Base-by-base conservation (phyloP, 2,888 invertebrate genomes). In the Linnaemya vulpina region DNA sequence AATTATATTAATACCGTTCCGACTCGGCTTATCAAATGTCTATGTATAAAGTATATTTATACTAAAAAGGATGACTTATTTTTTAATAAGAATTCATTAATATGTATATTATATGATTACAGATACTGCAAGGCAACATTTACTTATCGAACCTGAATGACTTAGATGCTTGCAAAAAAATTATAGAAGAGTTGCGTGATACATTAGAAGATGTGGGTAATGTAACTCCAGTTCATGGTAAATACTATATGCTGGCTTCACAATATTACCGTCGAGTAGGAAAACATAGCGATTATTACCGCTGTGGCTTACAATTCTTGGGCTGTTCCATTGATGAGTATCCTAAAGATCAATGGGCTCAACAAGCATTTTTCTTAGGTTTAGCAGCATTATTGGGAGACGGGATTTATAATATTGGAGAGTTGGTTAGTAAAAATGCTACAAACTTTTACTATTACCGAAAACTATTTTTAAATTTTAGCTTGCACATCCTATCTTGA, bases 371-470 rank as follows among this genome's bases (percentile, higher is more conserved):
- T 90, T 95, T 98, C 88, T 94, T 99, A 5, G 97, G 98, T 0
- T 93, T 99, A 9, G 99, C 99, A 0, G 99, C 98, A 0, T 94
- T 99, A 30, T 93, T 99, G 1, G 99, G 98, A 0, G 97, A 98
- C 89, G 97, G 96, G 25, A 97, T 99, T 22, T 99, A 99, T 92
- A 99, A 99, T 92, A 95, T 99, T 88, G 99, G 98, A 0, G 99
- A 99, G 92, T 93, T 99, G 92, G 96, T 96, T 89, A 92, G 92
- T 88, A 53, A 70, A 25, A 55, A 3, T 13, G 0, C 9, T 11
- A 4, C 15, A 15, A 74, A 7, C 4, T 1, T 25, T 0, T 30
- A 7, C 1, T 15, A 8, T 65, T 20, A 17, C 20, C 15, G 5
- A 3, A 49, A 25, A 15, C 13, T n/a, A 20, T 53, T 38, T 51